Base-by-base conservation (phyloP, 2,888 invertebrate species). In the Artemia sp. region DNA sequence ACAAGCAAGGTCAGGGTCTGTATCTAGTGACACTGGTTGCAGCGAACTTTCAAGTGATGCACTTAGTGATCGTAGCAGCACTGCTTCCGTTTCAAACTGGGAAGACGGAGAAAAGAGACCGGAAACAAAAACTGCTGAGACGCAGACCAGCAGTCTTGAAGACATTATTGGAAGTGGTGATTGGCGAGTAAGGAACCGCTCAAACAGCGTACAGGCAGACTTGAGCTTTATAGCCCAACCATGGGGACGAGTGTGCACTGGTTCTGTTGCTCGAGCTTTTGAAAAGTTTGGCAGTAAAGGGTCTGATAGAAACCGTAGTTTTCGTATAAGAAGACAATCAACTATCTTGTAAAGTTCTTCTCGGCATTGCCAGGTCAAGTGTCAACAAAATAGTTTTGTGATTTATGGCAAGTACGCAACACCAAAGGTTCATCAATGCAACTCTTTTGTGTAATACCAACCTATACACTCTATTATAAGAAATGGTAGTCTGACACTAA, bases 231-330 rank as follows among this genome's bases (percentile, higher is more conserved):
- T 70, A 51, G 73, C 73, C 11, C 73, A 72, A 64, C 74, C 67
- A 76, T 80, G 79, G 79, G 79, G 12, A 76, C 77, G 71, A 72
- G 76, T 80, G 6, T 80, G 80, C 73, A 79, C 79, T 0, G 80
- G 80, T 0, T 78, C 80, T 8, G 80, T 80, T 70, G 80, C 77
- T 10, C 75, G 80, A 14, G 80, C 80, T 3, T 78, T 80, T 77
- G 79, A 79, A 72, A 80, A 77, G 73, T 80, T 80, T 70, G 76
- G 74, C 52, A 75, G 76, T 8, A 78, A 76, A 70, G 71, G 68
- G 11, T 72, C 72, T 1, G 71, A 68, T 24, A 53, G 51, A 50
- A 58, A 58, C 24, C n/a, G 64, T 19, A 58, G 10, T 58, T 58
- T 58, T 24, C 64, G 64, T 24, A 24, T 58, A 8, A n/a, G 64